phyloP scores from a whole-genome alignment of 2,888 invertebrate species.

The Melanophora roralis region DNA sequence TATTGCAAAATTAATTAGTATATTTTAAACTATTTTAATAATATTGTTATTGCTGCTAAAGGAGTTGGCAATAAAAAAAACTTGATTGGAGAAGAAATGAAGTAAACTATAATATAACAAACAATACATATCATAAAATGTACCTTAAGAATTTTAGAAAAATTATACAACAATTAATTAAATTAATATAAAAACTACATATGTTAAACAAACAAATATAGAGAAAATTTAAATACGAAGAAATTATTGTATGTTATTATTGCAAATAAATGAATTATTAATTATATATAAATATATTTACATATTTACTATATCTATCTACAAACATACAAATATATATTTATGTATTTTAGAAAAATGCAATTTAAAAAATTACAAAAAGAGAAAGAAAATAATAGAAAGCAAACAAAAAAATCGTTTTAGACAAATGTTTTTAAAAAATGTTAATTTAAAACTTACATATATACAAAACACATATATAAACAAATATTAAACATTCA shows the following conservation, averaged over 20 bases:
- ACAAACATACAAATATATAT: no score
- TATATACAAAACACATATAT: not conserved
- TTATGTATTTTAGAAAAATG: constrained; percentile 28
- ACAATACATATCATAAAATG: constrained; percentile 73
- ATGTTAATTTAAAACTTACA: constrained; percentile 19
- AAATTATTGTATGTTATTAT: constrained; percentile 50
- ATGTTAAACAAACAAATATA: not conserved
- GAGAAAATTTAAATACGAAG: not conserved
- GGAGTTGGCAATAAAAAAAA: not conserved
- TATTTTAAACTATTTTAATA: not conserved
- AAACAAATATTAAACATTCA: constrained; percentile 28
- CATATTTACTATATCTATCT: no score
- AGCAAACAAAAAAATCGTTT: constrained; percentile 19
- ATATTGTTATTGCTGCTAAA: not conserved
- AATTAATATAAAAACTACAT: no score
- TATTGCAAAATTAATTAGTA: constrained; percentile 72
- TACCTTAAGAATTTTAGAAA: constrained; percentile 68
- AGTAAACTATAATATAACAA: constrained; percentile 51
- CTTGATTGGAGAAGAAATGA: constrained; percentile 31
- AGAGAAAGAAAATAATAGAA: not conserved
- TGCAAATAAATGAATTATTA: constrained; percentile 30
- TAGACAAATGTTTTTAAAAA: constrained; percentile 29
- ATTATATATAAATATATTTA: constrained; percentile 24
- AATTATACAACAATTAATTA: constrained; percentile 57
- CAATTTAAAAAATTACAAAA: constrained; percentile 11